A percentile compares a stretch with the other conserved stretches of the same genome.
These are phyloP conservation scores for Tetramorium bicarinatum DNA, from an alignment of 2,888 invertebrate genomes.

Conservation along the genomic window DNA sequence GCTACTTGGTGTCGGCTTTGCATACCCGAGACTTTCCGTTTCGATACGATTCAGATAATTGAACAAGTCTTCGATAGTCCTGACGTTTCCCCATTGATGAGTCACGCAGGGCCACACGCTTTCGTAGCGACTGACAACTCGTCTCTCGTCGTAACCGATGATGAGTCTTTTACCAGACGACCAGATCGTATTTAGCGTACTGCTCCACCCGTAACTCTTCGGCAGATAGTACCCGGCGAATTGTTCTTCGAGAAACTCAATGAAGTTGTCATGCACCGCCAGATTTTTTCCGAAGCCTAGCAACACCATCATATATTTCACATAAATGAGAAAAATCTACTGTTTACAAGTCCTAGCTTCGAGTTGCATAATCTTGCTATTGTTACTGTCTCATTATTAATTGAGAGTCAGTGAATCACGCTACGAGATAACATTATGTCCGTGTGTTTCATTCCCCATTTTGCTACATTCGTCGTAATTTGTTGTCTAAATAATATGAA, in stretches of 20 bases:
- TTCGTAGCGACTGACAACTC: conserved; percentile 78
- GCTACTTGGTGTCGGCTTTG: background rate
- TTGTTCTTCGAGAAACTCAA: conserved; percentile 82
- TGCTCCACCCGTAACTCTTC: conserved; percentile 86
- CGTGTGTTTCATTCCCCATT: background rate
- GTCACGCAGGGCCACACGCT: conserved; percentile 88
- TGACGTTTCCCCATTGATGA: conserved; percentile 91
- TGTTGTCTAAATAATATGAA: background rate
- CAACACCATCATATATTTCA: background rate
- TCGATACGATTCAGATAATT: conserved; percentile 85
- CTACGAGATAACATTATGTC: background rate
- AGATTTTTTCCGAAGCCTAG: conserved; percentile 85
- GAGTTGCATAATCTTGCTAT: conserved; percentile 2
- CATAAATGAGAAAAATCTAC: background rate
- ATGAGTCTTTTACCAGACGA: conserved; percentile 87
- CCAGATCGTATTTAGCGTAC: conserved; percentile 87
- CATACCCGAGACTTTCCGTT: conserved; percentile 62
- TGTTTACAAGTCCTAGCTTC: background rate
- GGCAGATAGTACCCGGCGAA: conserved; percentile 83
- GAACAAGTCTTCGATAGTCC: conserved; percentile 87
- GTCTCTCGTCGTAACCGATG: conserved; percentile 87
- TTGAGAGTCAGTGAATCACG: background rate
- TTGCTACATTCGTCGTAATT: background rate
- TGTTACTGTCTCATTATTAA: background rate
- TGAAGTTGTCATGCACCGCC: conserved; percentile 83